Evolutionary conservation across 2,113 vertebrate species (phyloP).

Genomic region (Myodes glareolus): DNA sequence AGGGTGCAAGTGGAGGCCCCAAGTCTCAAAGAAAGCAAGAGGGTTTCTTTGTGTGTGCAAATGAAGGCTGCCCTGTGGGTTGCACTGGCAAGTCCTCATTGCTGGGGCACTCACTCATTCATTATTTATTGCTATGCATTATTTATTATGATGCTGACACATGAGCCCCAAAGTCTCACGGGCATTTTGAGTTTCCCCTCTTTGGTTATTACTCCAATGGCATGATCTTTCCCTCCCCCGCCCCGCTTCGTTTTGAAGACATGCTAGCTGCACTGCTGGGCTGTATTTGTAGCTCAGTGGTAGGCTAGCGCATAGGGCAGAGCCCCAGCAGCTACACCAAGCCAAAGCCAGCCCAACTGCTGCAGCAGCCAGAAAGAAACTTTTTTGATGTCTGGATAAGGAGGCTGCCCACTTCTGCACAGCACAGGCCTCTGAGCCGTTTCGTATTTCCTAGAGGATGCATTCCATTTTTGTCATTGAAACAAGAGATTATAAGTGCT

Average conservation of each 20-base stretch:
- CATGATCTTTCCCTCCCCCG: accelerated
- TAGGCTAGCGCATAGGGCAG: not conserved
- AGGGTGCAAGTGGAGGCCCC: accelerated
- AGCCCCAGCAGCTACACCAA: not conserved
- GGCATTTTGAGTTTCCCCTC: not conserved
- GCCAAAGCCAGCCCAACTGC: not conserved
- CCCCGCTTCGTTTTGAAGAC: not conserved
- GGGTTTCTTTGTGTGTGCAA: not conserved
- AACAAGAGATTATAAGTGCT: not conserved
- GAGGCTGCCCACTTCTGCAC: not conserved
- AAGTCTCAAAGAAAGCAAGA: not conserved
- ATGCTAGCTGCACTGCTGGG: not conserved
- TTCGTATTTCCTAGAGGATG: not conserved
- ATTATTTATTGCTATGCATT: not conserved
- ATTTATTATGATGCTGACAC: not conserved
- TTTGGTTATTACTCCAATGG: not conserved
- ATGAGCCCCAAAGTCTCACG: not conserved
- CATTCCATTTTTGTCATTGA: not conserved
- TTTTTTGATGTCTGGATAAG: not conserved
- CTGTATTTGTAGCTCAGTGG: not conserved
- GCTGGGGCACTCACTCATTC: not conserved
- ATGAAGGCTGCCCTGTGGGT: not conserved
- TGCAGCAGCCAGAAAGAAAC: not conserved
- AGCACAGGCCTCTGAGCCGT: not conserved
- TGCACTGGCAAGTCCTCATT: not conserved